A percentile compares a stretch with the other conserved stretches of the same genome.
Evolutionary conservation across 2,113 vertebrate species (phyloP).

Genomic region (Orthonyx spaldingii): DNA sequence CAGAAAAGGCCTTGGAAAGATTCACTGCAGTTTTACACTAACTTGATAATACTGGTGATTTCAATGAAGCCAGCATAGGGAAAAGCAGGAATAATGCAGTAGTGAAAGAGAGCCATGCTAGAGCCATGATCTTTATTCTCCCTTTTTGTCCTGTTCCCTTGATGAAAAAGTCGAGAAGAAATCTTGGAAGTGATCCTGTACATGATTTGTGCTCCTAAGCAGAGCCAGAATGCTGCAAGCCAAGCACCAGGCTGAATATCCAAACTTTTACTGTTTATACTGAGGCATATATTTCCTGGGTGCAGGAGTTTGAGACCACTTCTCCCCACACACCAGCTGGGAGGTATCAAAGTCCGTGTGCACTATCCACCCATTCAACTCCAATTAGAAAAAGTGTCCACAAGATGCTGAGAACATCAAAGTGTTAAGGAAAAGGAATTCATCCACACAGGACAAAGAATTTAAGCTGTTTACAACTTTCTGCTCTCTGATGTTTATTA

Average conservation of each 20-base stretch:
- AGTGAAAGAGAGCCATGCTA: neutral
- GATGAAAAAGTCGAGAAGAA: constrained; percentile 13
- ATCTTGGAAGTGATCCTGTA: constrained; percentile 39
- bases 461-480: constrained; percentile 4
- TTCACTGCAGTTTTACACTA: neutral
- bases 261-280: constrained; percentile 40
- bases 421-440: neutral
- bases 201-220: neutral
- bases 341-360: neutral
- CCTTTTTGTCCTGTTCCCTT: neutral
- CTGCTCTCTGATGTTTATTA: constrained; percentile 1
- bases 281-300: constrained; percentile 24
- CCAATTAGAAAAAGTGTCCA: neutral
- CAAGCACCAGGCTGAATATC: constrained; percentile 10
- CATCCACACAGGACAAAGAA: neutral
- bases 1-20: constrained; percentile 4
- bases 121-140: neutral
- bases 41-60: neutral
- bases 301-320: neutral
- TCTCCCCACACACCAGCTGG: constrained; percentile 21
- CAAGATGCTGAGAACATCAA: neutral
- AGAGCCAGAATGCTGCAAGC: constrained; percentile 30
- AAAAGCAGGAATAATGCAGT: neutral
- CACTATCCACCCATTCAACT: neutral
- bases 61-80: neutral